These are phyloP conservation scores for Micronisus gabar DNA, from an alignment of 2,113 vertebrate species.

Conservation along the genomic window DNA sequence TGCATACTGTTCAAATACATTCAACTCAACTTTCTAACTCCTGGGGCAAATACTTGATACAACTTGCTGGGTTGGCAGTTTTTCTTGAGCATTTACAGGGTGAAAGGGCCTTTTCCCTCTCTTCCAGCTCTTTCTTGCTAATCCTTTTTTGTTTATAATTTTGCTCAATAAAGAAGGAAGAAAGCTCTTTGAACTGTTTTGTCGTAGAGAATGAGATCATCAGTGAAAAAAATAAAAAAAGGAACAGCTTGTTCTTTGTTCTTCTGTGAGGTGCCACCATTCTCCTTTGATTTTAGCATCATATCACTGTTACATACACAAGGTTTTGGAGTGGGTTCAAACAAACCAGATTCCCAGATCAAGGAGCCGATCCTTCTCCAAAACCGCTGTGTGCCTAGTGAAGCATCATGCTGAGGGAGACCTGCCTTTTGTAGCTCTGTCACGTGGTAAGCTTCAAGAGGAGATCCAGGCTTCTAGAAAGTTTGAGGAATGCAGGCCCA, in stretches of 20 bases:
- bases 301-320: background rate
- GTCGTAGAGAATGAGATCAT: slow-evolving; percentile 59
- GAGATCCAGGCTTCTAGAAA: background rate
- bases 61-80: slow-evolving; percentile 43
- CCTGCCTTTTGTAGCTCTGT: background rate
- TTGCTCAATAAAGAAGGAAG: slow-evolving; percentile 33
- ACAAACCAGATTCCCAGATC: background rate
- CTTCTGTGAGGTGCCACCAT: background rate
- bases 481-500: background rate
- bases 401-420: background rate
- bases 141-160: slow-evolving; percentile 9
- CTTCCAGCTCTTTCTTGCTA: background rate
- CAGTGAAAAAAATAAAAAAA: background rate
- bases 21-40: slow-evolving; percentile 47
- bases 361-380: background rate
- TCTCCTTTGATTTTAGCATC: slow-evolving; percentile 9
- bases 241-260: slow-evolving; percentile 20
- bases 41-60: slow-evolving; percentile 33
- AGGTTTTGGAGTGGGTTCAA: background rate
- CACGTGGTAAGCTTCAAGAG: background rate
- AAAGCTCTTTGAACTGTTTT: background rate
- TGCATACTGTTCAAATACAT: slow-evolving; percentile 22
- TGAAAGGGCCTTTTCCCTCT: slow-evolving; percentile 23
- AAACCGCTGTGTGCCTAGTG: background rate
- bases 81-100: slow-evolving; percentile 34